Conservation (phyloP, 2,888 invertebrate genomes). For the Phaedon cochleariae region DNA sequence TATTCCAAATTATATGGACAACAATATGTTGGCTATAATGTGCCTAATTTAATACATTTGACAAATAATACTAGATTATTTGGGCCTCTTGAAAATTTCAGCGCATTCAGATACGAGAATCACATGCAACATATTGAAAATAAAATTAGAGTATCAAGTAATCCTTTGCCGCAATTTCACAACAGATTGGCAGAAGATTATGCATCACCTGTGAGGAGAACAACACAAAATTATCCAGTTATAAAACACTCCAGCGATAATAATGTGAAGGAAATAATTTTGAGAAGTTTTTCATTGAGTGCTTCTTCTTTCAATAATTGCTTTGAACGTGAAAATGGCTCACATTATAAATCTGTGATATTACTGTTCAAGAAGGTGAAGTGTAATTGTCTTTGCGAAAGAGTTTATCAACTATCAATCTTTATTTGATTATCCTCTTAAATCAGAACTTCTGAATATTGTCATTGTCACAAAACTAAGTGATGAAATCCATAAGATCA, state of each 20-base stretch:
- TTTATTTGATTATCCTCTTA: constrained; percentile 10
- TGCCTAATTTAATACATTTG: constrained; percentile 13
- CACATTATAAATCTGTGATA: constrained; percentile 1
- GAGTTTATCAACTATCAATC: not conserved
- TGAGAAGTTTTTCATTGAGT: constrained; percentile 1
- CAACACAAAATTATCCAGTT: not conserved
- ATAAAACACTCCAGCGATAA: not conserved
- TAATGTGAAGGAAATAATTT: constrained; percentile 1
- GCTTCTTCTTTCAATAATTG: constrained; percentile 4
- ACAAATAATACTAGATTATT: constrained; percentile 3
- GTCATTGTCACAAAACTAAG: not conserved
- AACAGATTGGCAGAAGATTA: constrained; percentile 14
- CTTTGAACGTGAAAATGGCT: constrained; percentile 4
- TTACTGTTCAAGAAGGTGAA: not conserved
- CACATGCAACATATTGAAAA: constrained; percentile 10
- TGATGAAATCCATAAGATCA: not conserved
- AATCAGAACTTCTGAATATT: constrained; percentile 6
- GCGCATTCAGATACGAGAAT: constrained; percentile 17
- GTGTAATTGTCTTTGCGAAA: not conserved
- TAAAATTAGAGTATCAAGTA: constrained; percentile 7
- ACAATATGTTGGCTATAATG: constrained; percentile 10
- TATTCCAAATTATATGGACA: constrained; percentile 10
- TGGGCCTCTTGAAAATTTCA: constrained; percentile 12
- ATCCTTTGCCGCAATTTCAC: constrained; percentile 4
- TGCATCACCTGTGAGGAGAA: not conserved